Evolutionary conservation across 2,113 vertebrate species (phyloP).

Genomic region (Xiphorhynchus elegans): DNA sequence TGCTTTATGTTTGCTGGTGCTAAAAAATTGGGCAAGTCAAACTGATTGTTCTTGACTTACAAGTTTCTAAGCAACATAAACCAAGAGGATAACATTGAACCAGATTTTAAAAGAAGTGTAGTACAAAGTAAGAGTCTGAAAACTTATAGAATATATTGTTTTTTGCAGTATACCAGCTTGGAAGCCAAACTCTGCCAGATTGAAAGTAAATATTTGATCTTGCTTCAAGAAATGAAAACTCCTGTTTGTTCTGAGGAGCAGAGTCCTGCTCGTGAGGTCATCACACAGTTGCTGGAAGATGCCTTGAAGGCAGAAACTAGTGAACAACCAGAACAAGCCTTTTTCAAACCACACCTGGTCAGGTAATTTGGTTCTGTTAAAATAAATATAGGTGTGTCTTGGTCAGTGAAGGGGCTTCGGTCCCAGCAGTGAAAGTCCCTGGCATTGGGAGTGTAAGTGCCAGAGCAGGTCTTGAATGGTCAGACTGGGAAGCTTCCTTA

Average conservation of each 20-base stretch:
- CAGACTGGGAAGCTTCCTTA: background rate
- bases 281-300: constrained; percentile 91
- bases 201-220: constrained; percentile 94
- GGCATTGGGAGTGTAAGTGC: background rate
- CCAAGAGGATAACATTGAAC: background rate
- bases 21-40: background rate
- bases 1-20: background rate
- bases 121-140: background rate
- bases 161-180: constrained; percentile 83
- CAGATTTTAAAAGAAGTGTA: background rate
- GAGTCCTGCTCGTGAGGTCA: constrained; percentile 84
- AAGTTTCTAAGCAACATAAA: background rate
- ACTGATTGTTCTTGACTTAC: background rate
- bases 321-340: constrained; percentile 85
- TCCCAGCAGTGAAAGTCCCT: background rate
- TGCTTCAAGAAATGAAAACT: constrained; percentile 93
- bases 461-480: background rate
- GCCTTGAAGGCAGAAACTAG: constrained; percentile 87
- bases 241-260: constrained; percentile 89
- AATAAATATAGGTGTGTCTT: background rate
- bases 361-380: constrained; percentile 76
- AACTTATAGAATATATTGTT: background rate
- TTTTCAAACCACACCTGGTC: constrained; percentile 89
- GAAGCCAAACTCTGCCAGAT: constrained; percentile 96
- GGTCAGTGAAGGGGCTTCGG: background rate